Evolutionary conservation across 2,888 invertebrate genomes (phyloP).

Genomic region (Ormyrus rosae): DNA sequence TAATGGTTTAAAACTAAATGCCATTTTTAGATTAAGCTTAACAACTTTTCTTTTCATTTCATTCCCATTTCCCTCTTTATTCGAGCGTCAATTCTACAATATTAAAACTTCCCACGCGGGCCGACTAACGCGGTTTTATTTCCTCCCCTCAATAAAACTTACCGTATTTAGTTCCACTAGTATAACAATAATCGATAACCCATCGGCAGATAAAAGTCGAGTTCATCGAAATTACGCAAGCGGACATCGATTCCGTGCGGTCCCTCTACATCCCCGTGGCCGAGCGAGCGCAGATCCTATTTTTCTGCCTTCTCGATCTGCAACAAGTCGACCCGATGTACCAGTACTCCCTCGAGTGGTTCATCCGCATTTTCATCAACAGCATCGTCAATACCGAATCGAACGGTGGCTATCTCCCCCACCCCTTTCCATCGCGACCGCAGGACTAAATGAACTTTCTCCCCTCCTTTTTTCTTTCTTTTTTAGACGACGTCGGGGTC

Average conservation of each 20-base stretch:
- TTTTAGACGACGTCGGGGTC: slow-evolving; percentile 33
- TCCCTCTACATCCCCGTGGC: slow-evolving; percentile 91
- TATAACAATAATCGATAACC: no score
- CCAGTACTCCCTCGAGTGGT: slow-evolving; percentile 96
- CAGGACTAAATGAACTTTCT: no score
- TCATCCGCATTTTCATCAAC: slow-evolving; percentile 86
- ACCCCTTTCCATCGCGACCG: no score
- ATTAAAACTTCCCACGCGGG: no score
- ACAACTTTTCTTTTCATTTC: no score
- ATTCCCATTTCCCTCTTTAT: no score
- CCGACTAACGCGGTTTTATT: no score
- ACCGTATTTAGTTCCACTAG: no score
- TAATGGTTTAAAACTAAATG: no score
- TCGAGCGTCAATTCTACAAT: no score
- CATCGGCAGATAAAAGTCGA: slow-evolving; percentile 83
- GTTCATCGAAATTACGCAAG: slow-evolving; percentile 88
- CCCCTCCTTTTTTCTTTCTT: background rate
- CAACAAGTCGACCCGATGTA: slow-evolving; percentile 96
- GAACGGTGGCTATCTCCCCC: slow-evolving; percentile 75
- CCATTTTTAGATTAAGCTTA: no score
- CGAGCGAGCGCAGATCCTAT: slow-evolving; percentile 89
- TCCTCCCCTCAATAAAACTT: no score
- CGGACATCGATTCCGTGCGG: slow-evolving; percentile 89
- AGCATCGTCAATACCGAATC: slow-evolving; percentile 85
- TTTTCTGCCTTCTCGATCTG: slow-evolving; percentile 91